A percentile compares a stretch with the other conserved stretches of the same genome.
These are phyloP conservation scores for Sylvia borin DNA, from an alignment of 2,797 vertebrate species.

Conservation along the genomic window DNA sequence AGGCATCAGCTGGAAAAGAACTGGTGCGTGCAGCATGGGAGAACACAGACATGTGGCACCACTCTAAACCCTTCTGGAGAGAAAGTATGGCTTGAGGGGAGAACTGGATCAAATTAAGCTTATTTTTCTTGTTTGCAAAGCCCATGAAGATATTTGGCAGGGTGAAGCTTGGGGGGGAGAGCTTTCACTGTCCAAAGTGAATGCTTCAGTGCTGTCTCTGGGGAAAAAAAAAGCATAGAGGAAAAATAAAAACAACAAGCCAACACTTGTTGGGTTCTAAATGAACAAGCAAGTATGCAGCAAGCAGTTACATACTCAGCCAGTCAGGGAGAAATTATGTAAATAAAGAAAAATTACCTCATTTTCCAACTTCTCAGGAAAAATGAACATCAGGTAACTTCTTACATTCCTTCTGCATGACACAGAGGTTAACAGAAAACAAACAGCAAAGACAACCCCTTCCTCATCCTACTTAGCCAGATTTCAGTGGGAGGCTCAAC, in stretches of 20 bases:
- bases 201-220: not conserved
- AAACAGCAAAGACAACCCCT: not conserved
- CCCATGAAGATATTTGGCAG: not conserved
- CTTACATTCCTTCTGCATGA: not conserved
- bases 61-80: not conserved
- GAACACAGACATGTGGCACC: not conserved
- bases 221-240: not conserved
- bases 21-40: not conserved
- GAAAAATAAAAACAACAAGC: fast-evolving
- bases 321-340: not conserved
- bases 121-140: not conserved
- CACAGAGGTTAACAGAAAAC: not conserved
- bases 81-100: not conserved
- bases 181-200: not conserved
- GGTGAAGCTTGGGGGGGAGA: not conserved
- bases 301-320: not conserved
- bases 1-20: not conserved
- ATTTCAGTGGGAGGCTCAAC: not conserved
- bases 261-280: not conserved
- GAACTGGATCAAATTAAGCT: not conserved
- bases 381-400: not conserved
- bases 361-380: not conserved
- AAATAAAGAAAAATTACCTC: not conserved
- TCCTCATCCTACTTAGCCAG: not conserved
- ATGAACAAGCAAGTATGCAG: not conserved